phyloP scores from a whole-genome alignment of 2,113 vertebrate genomes.

The Dicerorhinus sumatrensis region DNA sequence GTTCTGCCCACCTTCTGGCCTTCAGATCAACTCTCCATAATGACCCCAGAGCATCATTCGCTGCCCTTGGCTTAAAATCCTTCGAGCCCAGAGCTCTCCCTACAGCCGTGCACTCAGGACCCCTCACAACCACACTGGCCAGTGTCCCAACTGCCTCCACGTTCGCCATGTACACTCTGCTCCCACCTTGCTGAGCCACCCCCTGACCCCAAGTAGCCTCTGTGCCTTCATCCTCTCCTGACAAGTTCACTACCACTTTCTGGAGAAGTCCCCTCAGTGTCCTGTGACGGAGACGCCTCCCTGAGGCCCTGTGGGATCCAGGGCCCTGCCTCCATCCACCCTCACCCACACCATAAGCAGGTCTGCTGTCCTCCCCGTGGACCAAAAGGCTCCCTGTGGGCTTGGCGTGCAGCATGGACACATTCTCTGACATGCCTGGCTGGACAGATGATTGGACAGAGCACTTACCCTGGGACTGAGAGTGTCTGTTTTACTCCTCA shows the following conservation, averaged over 20 bases:
- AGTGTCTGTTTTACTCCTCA: too few species aligned
- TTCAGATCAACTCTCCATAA: neutral
- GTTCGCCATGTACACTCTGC: rapidly evolving
- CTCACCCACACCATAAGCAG: neutral
- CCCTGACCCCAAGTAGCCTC: neutral
- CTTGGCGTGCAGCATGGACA: too few species aligned
- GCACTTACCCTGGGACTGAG: neutral
- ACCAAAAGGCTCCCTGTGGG: neutral
- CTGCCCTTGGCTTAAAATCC: neutral
- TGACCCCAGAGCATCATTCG: neutral
- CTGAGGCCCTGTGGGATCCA: neutral
- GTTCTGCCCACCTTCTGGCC: neutral
- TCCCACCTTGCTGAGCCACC: neutral
- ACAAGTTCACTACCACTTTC: neutral
- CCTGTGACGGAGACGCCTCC: neutral
- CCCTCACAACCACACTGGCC: rapidly evolving
- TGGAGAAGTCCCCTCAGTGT: neutral
- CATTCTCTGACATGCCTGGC: neutral
- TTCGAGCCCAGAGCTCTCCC: neutral
- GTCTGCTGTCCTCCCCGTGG: rapidly evolving
- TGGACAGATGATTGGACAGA: neutral
- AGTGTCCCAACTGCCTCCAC: rapidly evolving
- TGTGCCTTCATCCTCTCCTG: neutral
- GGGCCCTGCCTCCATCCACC: neutral
- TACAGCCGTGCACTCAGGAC: neutral